Conservation (phyloP, 2,888 invertebrate species). For the Teleiodes luculella region DNA sequence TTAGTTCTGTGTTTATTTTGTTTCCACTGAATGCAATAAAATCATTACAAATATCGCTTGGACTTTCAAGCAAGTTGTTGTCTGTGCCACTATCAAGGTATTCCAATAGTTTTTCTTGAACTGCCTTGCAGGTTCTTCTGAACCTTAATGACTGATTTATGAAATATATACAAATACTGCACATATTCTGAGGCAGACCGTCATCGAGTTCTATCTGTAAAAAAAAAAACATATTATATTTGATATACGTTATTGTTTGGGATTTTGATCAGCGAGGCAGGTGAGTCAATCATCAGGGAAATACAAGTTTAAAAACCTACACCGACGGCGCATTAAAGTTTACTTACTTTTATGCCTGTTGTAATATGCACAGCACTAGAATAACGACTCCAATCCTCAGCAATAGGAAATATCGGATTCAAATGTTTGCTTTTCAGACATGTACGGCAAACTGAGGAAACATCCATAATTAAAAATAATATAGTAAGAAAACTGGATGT, state of each 20-base stretch:
- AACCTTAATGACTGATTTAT: constrained; percentile 38
- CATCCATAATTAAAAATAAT: background rate
- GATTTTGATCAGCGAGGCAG: background rate
- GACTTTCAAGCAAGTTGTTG: background rate
- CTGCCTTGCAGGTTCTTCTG: constrained; percentile 37
- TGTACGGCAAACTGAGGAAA: constrained; percentile 5
- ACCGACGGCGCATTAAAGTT: background rate
- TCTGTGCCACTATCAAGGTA: background rate
- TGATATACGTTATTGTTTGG: too few species aligned
- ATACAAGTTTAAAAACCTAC: background rate
- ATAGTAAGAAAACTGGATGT: too few species aligned
- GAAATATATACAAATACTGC: constrained; percentile 33
- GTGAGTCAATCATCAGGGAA: background rate
- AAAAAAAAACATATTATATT: too few species aligned
- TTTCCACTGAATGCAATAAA: background rate
- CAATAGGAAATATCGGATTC: background rate
- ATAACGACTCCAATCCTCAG: background rate
- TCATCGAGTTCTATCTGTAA: constrained; percentile 36
- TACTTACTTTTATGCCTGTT: constrained; percentile 4
- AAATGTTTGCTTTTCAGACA: background rate
- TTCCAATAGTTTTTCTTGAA: background rate
- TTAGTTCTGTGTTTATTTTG: constrained; percentile 6
- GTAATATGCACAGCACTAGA: background rate
- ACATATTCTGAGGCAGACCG: constrained; percentile 38
- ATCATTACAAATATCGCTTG: background rate